A percentile compares a stretch with the other conserved stretches of the same genome.
These are phyloP conservation scores for Epicampocera succincta DNA, from an alignment of 2,888 invertebrate species.

Conservation along the genomic window DNA sequence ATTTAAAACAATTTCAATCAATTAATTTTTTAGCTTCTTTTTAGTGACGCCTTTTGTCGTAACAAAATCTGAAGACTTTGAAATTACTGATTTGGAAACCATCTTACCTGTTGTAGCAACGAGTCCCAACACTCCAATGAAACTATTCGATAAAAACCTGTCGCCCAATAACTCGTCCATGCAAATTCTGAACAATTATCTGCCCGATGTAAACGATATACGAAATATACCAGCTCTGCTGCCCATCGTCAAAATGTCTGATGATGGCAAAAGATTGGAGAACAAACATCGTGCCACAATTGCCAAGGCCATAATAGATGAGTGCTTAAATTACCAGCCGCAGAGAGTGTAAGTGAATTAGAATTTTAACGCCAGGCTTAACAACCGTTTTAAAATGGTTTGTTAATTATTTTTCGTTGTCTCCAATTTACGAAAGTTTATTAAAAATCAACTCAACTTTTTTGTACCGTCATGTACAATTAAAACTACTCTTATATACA, in stretches of 20 bases:
- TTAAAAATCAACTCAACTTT: no score
- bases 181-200: constrained; percentile 3
- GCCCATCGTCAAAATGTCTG: constrained; percentile 30
- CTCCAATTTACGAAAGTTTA: no score
- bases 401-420: no score
- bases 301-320: constrained; percentile 51
- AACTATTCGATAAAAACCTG: background rate
- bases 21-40: background rate
- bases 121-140: background rate
- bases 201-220: constrained; percentile 55
- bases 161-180: background rate
- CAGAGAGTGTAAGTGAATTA: constrained; percentile 45
- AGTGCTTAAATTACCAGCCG: constrained; percentile 47
- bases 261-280: constrained; percentile 43
- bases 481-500: no score
- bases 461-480: no score
- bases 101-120: background rate
- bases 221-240: constrained; percentile 38
- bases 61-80: background rate
- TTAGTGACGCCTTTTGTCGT: background rate
- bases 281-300: constrained; percentile 49
- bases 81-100: background rate
- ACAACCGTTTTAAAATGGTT: no score
- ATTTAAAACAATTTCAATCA: background rate
- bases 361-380: no score